A percentile compares a stretch with the other conserved stretches of the same genome.
Conservation (phyloP, 2,888 invertebrate species). For the Limnephilus lunatus region DNA sequence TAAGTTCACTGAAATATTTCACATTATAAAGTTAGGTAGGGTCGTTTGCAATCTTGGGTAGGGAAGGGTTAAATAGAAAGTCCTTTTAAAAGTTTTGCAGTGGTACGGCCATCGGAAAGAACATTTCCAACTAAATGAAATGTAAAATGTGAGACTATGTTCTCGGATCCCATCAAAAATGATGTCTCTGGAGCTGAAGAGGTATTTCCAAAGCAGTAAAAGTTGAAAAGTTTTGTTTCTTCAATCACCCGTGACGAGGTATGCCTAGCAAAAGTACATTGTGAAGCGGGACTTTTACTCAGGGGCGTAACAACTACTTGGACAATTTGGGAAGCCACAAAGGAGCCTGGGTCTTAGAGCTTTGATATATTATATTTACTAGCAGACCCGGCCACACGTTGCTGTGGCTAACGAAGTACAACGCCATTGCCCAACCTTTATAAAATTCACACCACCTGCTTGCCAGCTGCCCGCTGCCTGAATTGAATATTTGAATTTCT, state of each 20-base stretch:
- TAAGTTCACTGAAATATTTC: background rate
- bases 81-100: background rate
- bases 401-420: too few relatives aligned
- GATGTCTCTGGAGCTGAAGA: background rate
- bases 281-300: background rate
- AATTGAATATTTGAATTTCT: too few relatives aligned
- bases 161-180: background rate
- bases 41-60: background rate
- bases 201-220: background rate
- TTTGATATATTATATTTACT: too few relatives aligned
- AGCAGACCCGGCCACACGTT: too few relatives aligned
- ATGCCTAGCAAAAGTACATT: background rate
- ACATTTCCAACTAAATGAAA: background rate
- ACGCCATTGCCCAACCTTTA: too few relatives aligned
- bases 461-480: too few relatives aligned
- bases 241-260: slow-evolving; percentile 11
- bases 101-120: background rate
- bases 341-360: too few relatives aligned
- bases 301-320: background rate
- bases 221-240: background rate
- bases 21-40: background rate
- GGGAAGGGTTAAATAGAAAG: background rate
- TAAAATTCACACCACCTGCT: too few relatives aligned
- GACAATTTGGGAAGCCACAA: background rate
- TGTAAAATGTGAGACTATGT: background rate